Evolutionary conservation across 2,113 vertebrate species (phyloP).

Genomic region (Rhombomys opimus): DNA sequence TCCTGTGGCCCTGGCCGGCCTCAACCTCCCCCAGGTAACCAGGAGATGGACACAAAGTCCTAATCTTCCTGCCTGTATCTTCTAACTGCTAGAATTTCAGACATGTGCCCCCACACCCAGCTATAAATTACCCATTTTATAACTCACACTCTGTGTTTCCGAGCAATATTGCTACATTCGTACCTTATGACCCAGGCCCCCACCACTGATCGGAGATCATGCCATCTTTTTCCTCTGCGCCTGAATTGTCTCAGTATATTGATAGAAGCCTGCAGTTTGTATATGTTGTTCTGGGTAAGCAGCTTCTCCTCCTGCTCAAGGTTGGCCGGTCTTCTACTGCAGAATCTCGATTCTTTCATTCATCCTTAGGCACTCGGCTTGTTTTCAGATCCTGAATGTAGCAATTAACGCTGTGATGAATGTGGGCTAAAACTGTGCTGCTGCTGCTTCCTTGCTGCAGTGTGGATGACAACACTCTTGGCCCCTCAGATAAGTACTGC

Average conservation of each 20-base stretch:
- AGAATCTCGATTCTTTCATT: background rate
- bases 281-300: accelerated
- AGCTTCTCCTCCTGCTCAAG: background rate
- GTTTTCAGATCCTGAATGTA: too few relatives aligned
- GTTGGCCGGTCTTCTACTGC: background rate
- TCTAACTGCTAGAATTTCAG: background rate
- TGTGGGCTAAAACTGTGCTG: background rate
- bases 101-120: background rate
- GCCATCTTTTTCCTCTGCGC: background rate
- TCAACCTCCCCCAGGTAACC: background rate
- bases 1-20: background rate
- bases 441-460: background rate
- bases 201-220: accelerated
- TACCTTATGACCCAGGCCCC: background rate
- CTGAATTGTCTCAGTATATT: background rate
- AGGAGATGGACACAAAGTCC: background rate
- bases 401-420: background rate
- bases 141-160: background rate
- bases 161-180: background rate
- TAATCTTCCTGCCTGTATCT: background rate
- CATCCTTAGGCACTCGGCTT: background rate
- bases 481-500: background rate
- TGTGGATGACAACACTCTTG: background rate
- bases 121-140: background rate
- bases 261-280: too few relatives aligned